Base-by-base conservation (phyloP, 2,797 vertebrate genomes). In the Thaleichthys pacificus region DNA sequence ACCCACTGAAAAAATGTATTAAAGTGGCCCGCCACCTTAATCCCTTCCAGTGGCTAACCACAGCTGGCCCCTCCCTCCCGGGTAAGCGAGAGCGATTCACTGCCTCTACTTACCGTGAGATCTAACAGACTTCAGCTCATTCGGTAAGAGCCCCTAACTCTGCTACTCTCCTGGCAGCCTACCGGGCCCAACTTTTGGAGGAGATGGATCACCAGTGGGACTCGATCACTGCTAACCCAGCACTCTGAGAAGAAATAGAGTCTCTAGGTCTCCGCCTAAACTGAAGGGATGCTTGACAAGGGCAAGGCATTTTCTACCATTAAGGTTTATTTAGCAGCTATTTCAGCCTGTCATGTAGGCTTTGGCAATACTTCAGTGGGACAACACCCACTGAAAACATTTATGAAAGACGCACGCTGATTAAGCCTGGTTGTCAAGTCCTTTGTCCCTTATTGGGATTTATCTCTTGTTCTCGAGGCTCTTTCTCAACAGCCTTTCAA, bases 401-500 rank as follows among this genome's bases (percentile, higher is more conserved):
- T 63, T n/a, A 69, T 69, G 66, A 72, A 32, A 32, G 51, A 11
- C 11, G 51, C 24, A 21, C 0, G 21, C 15, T 2, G 17, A n/a
- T 66, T 66, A n/a, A 3, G 5, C 11, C 28, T 28, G 6, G 58
- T 68, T 1, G 26, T 56, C 58, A 76, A 61, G 28, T 21, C 47
- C 3, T 42, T 76, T 17, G 1, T 30, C 3, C 49, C 47, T 7
- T 56, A 7, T 8, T 72, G 32, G 66, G 35, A 77, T 28, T 42
- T 69, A 30, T 65, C 57, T 32, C 12, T 62, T 21, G 64, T 71
- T 9, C 60, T 77, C 17, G 32, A 68, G 1, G 66, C 49, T 22
- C 30, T 72, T 57, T 72, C 17, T 24, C 22, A 60, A 15, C 61
- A 47, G 12, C 51, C 60, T 26, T 72, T 72, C 49, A 49, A 60